Evolutionary conservation across 1,140 invertebrate genomes (phyloP).

Genomic region (Drosophila punjabiensis): DNA sequence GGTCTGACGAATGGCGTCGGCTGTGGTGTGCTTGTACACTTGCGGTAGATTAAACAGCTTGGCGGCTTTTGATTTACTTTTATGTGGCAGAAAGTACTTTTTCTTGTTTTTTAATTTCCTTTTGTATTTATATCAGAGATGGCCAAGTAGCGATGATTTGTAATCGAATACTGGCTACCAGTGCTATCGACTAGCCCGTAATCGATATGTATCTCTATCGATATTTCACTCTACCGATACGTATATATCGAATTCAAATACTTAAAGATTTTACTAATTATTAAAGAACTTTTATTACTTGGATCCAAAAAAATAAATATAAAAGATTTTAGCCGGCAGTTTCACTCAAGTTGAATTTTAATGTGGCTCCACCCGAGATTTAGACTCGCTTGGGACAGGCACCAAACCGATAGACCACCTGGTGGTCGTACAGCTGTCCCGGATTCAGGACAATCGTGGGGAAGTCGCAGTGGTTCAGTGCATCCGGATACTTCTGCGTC

Average conservation of each 20-base stretch:
- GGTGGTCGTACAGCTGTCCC: conserved; percentile 89
- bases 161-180: not conserved
- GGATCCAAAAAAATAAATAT: not conserved
- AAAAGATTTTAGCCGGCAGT: not conserved
- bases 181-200: not conserved
- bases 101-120: conserved; percentile 11
- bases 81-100: conserved; percentile 31
- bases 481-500: conserved; percentile 97
- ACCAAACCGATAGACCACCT: conserved; percentile 88
- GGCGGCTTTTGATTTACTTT: conserved; percentile 28
- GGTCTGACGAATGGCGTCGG: conserved; percentile 57
- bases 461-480: conserved; percentile 94
- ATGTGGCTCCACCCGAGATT: not conserved
- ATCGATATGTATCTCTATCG: not conserved
- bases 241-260: not conserved
- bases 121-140: conserved; percentile 1
- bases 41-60: conserved; percentile 81
- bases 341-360: not conserved
- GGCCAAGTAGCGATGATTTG: not conserved
- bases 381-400: conserved; percentile 72
- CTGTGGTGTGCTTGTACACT: conserved; percentile 63
- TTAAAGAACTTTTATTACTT: not conserved
- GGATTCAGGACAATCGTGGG: conserved; percentile 90
- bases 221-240: not conserved
- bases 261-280: not conserved